These are phyloP conservation scores for Troides oblongomaculatus DNA, from an alignment of 2,888 invertebrate species.

Conservation along the genomic window DNA sequence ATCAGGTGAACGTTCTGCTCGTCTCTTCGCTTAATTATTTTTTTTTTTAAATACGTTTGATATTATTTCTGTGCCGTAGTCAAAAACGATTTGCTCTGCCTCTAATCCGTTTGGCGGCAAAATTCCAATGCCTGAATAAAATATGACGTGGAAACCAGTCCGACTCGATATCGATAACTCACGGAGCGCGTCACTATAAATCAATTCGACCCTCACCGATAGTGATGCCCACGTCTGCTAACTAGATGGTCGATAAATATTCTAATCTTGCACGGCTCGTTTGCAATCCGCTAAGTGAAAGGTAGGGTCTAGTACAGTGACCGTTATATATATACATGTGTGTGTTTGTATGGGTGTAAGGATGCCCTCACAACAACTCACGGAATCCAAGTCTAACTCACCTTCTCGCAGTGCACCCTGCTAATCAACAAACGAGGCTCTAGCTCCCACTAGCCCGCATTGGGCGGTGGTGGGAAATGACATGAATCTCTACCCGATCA, in stretches of 20 bases:
- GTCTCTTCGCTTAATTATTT: too few species aligned
- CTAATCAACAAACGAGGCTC: too few species aligned
- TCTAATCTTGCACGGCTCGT: constrained; percentile 50
- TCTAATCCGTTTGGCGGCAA: constrained; percentile 6
- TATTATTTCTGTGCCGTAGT: background rate
- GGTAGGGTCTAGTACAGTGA: constrained; percentile 17
- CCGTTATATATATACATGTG: background rate
- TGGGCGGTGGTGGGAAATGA: too few species aligned
- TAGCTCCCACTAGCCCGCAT: too few species aligned
- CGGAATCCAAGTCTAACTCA: too few species aligned
- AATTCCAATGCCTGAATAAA: constrained; percentile 17
- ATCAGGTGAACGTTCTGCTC: too few species aligned
- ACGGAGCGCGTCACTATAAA: constrained; percentile 72
- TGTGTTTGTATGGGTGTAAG: too few species aligned
- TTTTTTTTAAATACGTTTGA: too few species aligned
- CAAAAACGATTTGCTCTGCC: background rate
- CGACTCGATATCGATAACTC: constrained; percentile 70
- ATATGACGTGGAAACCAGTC: constrained; percentile 46
- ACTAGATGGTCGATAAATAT: constrained; percentile 69
- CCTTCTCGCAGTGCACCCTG: too few species aligned
- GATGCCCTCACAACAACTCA: too few species aligned
- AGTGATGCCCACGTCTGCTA: constrained; percentile 74
- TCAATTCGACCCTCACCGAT: constrained; percentile 66
- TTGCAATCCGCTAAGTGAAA: constrained; percentile 40
- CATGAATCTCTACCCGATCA: too few species aligned